Conservation (phyloP, 2,888 invertebrate species). For the Tachystola acroxantha region DNA sequence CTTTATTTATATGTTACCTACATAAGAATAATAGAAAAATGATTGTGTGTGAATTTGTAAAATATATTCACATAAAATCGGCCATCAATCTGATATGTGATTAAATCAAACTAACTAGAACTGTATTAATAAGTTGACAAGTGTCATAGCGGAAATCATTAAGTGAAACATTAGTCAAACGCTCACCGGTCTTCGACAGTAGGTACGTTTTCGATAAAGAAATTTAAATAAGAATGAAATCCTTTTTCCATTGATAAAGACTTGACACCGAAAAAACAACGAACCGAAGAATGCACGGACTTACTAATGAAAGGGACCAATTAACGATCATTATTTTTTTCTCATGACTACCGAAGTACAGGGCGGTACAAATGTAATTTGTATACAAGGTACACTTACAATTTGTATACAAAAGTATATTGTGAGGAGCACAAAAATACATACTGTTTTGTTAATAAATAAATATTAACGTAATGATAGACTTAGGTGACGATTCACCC, state of each 20-base stretch:
- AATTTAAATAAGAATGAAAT: constrained; percentile 75
- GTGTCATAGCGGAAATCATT: constrained; percentile 14
- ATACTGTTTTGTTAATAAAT: too few species aligned
- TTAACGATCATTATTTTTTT: constrained; percentile 76
- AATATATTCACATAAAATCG: too few species aligned
- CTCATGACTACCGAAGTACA: constrained; percentile 57
- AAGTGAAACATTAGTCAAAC: constrained; percentile 50
- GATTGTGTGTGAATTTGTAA: too few species aligned
- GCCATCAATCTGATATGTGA: too few species aligned
- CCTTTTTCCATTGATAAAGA: constrained; percentile 76
- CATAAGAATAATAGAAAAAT: too few species aligned
- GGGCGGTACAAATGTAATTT: constrained; percentile 25
- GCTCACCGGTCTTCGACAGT: constrained; percentile 48
- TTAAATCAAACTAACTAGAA: too few species aligned
- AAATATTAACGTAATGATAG: too few species aligned
- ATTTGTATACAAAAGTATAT: too few species aligned
- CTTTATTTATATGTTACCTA: too few species aligned
- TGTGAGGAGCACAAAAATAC: too few species aligned
- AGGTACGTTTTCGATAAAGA: constrained; percentile 52
- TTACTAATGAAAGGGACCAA: constrained; percentile 77
- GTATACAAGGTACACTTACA: constrained; percentile 6
- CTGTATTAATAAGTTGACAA: too few species aligned
- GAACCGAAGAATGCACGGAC: constrained; percentile 62
- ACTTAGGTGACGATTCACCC: too few species aligned
- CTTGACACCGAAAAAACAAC: constrained; percentile 74